phyloP scores from a whole-genome alignment of 2,113 vertebrate genomes.

The Gnathonemus echidnorhynchus region DNA sequence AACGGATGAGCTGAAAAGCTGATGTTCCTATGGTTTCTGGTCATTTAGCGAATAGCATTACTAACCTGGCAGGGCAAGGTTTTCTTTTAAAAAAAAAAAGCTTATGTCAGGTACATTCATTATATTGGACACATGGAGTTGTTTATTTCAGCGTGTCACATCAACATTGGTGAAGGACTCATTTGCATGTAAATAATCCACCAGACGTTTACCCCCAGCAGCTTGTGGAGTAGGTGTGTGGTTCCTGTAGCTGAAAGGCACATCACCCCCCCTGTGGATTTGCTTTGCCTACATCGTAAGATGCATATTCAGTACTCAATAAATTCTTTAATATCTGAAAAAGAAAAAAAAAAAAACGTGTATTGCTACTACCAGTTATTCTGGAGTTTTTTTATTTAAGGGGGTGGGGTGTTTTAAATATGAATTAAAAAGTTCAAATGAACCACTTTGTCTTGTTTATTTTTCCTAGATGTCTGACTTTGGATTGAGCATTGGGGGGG shows the following conservation, averaged over 20 bases:
- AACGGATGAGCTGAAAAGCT: not conserved
- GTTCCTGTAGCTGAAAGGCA: not conserved
- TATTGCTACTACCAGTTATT: not conserved
- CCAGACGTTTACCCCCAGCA: not conserved
- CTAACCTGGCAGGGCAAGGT: not conserved
- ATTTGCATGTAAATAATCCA: not conserved
- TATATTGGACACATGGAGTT: not conserved
- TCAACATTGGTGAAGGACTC: not conserved
- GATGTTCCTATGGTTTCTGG: not conserved
- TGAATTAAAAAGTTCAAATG: not conserved
- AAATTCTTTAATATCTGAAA: not conserved
- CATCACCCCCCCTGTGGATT: slow-evolving; percentile 3
- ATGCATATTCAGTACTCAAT: not conserved
- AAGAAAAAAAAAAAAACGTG: not conserved
- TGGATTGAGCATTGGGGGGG: not conserved
- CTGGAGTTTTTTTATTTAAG: not conserved
- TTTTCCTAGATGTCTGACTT: not conserved
- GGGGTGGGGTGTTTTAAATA: not conserved
- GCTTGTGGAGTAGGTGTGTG: not conserved
- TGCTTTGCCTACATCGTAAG: not conserved
- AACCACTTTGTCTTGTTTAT: not conserved
- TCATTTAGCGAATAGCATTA: not conserved
- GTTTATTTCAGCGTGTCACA: not conserved
- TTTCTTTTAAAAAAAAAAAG: not conserved
- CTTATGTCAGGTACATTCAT: not conserved